Percentiles rank a stretch among this genome's conserved stretches.
Conservation (phyloP, 2,113 vertebrate genomes). For the Trematocara marginatum region DNA sequence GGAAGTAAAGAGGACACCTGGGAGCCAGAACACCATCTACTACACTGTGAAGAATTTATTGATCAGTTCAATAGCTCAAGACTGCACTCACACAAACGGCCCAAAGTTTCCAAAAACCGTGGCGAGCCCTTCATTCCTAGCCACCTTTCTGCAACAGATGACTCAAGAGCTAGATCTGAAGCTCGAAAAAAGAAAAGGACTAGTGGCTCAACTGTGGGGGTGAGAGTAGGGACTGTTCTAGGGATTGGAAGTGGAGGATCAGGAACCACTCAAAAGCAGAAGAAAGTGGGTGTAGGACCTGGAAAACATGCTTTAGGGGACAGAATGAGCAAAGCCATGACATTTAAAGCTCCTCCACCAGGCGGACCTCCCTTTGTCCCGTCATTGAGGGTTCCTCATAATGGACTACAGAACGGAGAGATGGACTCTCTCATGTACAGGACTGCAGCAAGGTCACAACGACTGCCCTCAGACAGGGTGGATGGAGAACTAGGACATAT, state of each 20-base stretch:
- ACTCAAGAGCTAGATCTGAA: slow-evolving; percentile 74
- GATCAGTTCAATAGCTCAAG: slow-evolving; percentile 91
- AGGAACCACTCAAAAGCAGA: slow-evolving; percentile 74
- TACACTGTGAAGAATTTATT: slow-evolving; percentile 97
- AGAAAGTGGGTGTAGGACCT: slow-evolving; percentile 59
- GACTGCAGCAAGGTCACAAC: slow-evolving; percentile 76
- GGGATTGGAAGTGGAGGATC: slow-evolving; percentile 28
- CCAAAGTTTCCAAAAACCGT: slow-evolving; percentile 76
- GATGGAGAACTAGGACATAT: slow-evolving; percentile 71
- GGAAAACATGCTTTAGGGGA: slow-evolving; percentile 77
- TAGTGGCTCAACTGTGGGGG: slow-evolving; percentile 60
- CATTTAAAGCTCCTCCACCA: slow-evolving; percentile 82
- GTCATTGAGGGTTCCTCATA: slow-evolving; percentile 80
- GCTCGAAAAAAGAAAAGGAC: slow-evolving; percentile 83
- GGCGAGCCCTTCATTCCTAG: slow-evolving; percentile 68
- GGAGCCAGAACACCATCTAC: slow-evolving; percentile 92
- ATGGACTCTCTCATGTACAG: slow-evolving; percentile 79
- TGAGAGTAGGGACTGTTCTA: slow-evolving; percentile 31
- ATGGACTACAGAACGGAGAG: slow-evolving; percentile 86
- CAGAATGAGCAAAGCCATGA: slow-evolving; percentile 81
- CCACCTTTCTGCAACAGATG: slow-evolving; percentile 69
- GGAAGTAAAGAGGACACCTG: slow-evolving; percentile 95
- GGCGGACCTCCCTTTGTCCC: slow-evolving; percentile 85
- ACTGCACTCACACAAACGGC: slow-evolving; percentile 76
- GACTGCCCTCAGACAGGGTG: slow-evolving; percentile 65